phyloP scores from a whole-genome alignment of 2,113 vertebrate species.

The Cygnus atratus region DNA sequence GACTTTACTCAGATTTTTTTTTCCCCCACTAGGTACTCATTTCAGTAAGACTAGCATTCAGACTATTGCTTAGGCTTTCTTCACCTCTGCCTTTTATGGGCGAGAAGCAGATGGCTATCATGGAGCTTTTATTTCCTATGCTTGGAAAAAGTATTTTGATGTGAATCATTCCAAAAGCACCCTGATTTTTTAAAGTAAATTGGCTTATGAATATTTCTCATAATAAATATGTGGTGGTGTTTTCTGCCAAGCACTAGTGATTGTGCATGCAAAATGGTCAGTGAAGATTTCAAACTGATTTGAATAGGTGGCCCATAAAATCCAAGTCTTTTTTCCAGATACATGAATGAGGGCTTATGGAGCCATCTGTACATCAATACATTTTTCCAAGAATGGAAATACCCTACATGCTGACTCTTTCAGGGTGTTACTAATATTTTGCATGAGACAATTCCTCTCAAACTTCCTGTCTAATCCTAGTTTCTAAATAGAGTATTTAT shows the following conservation, averaged over 20 bases:
- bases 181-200: constrained; percentile 25
- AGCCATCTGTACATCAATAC: constrained; percentile 18
- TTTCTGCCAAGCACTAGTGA: constrained; percentile 49
- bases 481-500: not conserved
- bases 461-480: not conserved
- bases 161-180: constrained; percentile 20
- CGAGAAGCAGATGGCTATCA: constrained; percentile 45
- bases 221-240: constrained; percentile 10
- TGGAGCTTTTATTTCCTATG: not conserved
- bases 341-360: not conserved
- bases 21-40: not conserved
- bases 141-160: constrained; percentile 19
- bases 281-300: constrained; percentile 31
- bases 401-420: not conserved
- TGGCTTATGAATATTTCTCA: constrained; percentile 12
- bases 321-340: not conserved
- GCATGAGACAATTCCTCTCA: not conserved
- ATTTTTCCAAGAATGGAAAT: not conserved
- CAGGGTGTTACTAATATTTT: not conserved
- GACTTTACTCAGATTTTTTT: not conserved
- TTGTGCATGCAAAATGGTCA: constrained; percentile 47
- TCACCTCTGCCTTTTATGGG: constrained; percentile 52
- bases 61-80: constrained; percentile 2
- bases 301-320: constrained; percentile 37
- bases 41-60: not conserved